Percentiles rank a stretch among this genome's conserved stretches.
Conservation (phyloP, 2,797 vertebrate genomes). For the Paedocypris micromegethes region DNA sequence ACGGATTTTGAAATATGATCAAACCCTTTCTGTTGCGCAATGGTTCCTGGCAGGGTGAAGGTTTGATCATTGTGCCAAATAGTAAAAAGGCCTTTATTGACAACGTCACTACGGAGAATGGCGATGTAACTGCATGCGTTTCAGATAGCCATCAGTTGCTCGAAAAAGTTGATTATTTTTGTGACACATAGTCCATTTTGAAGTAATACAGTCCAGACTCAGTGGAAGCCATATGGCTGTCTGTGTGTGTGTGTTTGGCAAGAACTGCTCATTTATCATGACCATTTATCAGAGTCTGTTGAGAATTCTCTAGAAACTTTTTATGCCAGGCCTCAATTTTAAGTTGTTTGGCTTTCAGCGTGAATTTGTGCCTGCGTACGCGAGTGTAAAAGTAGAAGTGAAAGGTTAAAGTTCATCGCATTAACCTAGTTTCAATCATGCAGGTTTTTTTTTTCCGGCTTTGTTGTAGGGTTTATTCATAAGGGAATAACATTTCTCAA, state of each 20-base stretch:
- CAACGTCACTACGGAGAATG: conserved; percentile 7
- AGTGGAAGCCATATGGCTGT: conserved; percentile 34
- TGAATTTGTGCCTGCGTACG: conserved; percentile 20
- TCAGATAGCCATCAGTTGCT: conserved; percentile 33
- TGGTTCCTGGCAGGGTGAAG: conserved; percentile 11
- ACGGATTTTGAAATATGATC: too few relatives aligned
- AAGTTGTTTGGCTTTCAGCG: conserved; percentile 29
- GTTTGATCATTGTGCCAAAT: conserved; percentile 3
- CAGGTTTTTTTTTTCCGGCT: conserved; percentile 5
- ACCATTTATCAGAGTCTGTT: conserved; percentile 59
- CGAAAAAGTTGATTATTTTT: conserved; percentile 38
- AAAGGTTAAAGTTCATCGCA: conserved; percentile 37
- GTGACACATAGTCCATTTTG: conserved; percentile 36
- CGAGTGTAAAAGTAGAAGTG: conserved; percentile 30
- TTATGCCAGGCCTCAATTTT: conserved; percentile 53
- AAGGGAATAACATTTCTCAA: too few relatives aligned
- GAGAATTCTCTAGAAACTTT: conserved; percentile 53
- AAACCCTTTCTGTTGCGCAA: too few relatives aligned
- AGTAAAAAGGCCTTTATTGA: conserved; percentile 6
- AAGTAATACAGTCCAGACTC: conserved; percentile 43
- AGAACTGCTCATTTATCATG: conserved; percentile 54
- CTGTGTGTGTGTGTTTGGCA: conserved; percentile 32
- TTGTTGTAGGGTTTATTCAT: not conserved
- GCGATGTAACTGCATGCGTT: conserved; percentile 1
- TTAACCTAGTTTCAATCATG: conserved; percentile 19